Percentiles rank a stretch among this genome's conserved stretches.
These are phyloP conservation scores for Melinaea marsaeus DNA, from an alignment of 2,888 invertebrate genomes.

Conservation along the genomic window DNA sequence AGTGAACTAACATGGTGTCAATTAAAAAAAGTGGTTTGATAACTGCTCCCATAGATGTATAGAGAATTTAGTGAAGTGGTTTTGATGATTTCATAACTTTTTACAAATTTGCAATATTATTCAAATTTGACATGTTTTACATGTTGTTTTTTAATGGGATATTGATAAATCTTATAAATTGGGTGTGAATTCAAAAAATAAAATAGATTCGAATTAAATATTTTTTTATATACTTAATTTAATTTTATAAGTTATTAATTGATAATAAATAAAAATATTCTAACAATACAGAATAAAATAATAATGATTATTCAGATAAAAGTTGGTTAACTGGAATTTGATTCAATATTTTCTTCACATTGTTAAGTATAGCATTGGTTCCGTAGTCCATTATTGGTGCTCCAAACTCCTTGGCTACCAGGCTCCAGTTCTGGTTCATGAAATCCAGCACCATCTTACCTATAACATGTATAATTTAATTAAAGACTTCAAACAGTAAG, in stretches of 20 bases:
- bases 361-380: constrained; percentile 41
- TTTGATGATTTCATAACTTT: too few relatives aligned
- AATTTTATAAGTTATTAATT: background rate
- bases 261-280: background rate
- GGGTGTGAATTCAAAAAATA: too few relatives aligned
- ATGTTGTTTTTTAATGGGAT: too few relatives aligned
- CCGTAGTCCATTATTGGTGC: constrained; percentile 54
- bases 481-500: background rate
- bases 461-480: constrained; percentile 32
- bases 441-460: constrained; percentile 51
- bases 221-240: background rate
- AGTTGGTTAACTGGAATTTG: constrained; percentile 42
- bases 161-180: too few relatives aligned
- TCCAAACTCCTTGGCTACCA: constrained; percentile 58
- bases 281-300: background rate
- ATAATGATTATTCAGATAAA: constrained; percentile 15
- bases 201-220: background rate
- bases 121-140: too few relatives aligned
- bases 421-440: constrained; percentile 56
- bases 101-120: too few relatives aligned
- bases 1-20: too few relatives aligned
- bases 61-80: too few relatives aligned
- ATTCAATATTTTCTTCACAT: constrained; percentile 44
- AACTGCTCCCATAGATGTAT: too few relatives aligned
- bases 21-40: too few relatives aligned